These are phyloP conservation scores for Rhinopomastus cyanomelas DNA, from an alignment of 2,113 vertebrate species.

Conservation along the genomic window DNA sequence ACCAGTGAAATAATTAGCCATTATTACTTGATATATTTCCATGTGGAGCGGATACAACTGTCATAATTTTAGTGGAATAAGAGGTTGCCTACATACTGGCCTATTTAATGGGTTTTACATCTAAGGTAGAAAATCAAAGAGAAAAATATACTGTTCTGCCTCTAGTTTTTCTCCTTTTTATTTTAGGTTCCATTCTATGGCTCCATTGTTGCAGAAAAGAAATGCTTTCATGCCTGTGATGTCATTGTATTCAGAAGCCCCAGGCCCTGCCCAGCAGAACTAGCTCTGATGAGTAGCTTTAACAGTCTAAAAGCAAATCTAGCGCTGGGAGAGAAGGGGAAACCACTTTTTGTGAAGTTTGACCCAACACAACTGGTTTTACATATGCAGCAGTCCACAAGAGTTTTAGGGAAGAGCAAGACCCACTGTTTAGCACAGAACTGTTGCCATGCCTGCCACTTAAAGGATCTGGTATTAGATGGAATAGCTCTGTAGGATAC, in stretches of 20 bases:
- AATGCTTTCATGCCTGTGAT: slow-evolving; percentile 3
- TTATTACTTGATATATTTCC: background rate
- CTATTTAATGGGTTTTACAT: background rate
- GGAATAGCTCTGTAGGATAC: background rate
- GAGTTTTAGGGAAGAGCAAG: background rate
- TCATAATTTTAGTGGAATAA: background rate
- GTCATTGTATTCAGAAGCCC: background rate
- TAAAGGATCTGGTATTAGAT: background rate
- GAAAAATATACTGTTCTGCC: background rate
- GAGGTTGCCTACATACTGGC: background rate
- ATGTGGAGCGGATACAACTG: background rate
- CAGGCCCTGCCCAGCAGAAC: background rate
- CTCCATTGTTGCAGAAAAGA: slow-evolving; percentile 7
- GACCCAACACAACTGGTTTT: background rate
- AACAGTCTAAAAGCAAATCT: slow-evolving; percentile 10
- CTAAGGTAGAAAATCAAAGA: background rate
- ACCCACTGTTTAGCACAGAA: background rate
- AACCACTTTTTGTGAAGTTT: background rate
- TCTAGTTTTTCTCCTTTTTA: slow-evolving; percentile 3
- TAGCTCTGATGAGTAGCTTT: slow-evolving; percentile 5
- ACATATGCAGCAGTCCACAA: background rate
- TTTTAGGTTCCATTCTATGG: background rate
- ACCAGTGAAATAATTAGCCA: background rate
- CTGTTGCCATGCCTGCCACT: background rate
- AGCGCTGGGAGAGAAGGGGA: background rate